These are phyloP conservation scores for Cathartes aura DNA, from an alignment of 2,113 vertebrate genomes.

Conservation along the genomic window DNA sequence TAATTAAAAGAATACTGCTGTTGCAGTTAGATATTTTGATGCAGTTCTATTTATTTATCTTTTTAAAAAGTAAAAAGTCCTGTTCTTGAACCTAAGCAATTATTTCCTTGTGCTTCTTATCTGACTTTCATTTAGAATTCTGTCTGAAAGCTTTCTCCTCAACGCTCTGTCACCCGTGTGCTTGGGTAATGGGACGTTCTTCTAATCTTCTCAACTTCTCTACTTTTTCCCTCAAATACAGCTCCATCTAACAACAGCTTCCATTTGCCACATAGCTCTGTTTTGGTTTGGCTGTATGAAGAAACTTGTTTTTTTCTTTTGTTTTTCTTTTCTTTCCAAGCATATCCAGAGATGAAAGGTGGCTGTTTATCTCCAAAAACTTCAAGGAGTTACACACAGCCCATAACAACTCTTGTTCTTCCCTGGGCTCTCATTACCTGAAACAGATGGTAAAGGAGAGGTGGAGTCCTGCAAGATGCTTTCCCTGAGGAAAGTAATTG, in stretches of 20 bases:
- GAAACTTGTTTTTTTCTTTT: not conserved
- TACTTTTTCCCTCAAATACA: not conserved
- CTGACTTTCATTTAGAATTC: not conserved
- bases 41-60: not conserved
- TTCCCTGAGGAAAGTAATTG: not conserved
- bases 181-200: not conserved
- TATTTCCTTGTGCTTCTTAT: not conserved
- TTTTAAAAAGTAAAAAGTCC: not conserved
- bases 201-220: not conserved
- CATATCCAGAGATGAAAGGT: not conserved
- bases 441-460: not conserved
- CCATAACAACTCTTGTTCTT: not conserved
- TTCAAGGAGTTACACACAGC: not conserved
- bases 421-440: not conserved
- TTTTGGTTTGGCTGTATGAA: not conserved
- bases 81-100: not conserved
- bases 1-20: not conserved
- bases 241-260: not conserved
- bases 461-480: not conserved
- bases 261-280: not conserved
- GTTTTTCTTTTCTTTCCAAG: not conserved
- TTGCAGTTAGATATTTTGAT: not conserved
- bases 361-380: not conserved
- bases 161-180: rapidly evolving
- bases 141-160: not conserved